Base-by-base conservation (phyloP, 2,888 invertebrate genomes). In the Habrosyne pyritoides region DNA sequence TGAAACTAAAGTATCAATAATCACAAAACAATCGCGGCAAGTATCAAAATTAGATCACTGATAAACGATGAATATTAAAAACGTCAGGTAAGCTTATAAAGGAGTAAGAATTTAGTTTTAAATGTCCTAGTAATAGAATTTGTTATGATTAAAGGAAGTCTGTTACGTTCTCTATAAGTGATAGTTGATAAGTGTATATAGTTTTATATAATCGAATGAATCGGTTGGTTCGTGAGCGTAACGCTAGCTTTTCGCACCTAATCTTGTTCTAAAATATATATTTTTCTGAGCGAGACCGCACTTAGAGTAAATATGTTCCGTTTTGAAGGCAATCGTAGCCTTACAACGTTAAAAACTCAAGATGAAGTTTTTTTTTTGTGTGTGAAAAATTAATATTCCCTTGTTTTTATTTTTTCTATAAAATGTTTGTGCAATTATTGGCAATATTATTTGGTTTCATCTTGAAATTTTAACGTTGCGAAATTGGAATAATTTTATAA, bases 241-340 rank as follows among this genome's bases (percentile, higher is more conserved):
- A 56, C 53, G 64, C 72, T 77, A 72, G 75, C 70, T 72, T 75
- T 56, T 69, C 71, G 79, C 79, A 75, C 75, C 73, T 67, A 66
- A 8, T 18, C 42, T 18, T 42, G 18, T 42, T 36, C 14, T 36
- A 36, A 42, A 18, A 42, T 42, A 42, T 42, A 42, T 54, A 30
- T 47, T 21, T 55, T 56, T 53, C 22, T 14, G 49, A 42, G 49
- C 21, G 47, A 52, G 28, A 53, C 49, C 56, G 53, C 49, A 56
- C 46, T 48, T 53, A 30, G 46, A 49, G 21, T 47, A 33, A 33
- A 48, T 42, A 8, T 18, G 18, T 42, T 6, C 42, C 42, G n/a
- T 42, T 42, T 18, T 42, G 42, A n/a, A n/a, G 42, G 18, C 42
- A 42, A 8, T 42, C 8, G 8, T 42, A 42, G 42, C 18, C 42